Base-by-base conservation (phyloP, 2,888 invertebrate species). In the Nephrocerus scutellatus region DNA sequence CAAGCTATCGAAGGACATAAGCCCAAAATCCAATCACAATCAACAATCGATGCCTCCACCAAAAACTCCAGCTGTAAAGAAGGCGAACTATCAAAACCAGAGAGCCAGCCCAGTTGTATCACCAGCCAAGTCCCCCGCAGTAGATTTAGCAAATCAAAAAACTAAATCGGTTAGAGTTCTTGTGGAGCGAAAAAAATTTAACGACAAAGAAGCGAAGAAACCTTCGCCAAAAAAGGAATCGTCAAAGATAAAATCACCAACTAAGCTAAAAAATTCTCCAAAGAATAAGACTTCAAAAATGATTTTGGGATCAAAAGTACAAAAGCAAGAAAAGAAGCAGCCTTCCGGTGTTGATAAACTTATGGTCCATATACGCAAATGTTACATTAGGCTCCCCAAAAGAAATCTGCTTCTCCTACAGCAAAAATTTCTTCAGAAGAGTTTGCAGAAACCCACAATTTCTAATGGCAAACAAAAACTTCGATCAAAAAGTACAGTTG, bases 11-110 rank as follows among this genome's bases (percentile, higher is more conserved):
- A 16, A 7, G 19, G 20, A 5, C 18, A 5, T 41, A 39, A 36
- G 26, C 8, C 9, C 30, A 2, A 42, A 35, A 14, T n/a, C n/a
- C n/a, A n/a, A n/a, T n/a, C n/a, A n/a, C n/a, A 22, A 13, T 8
- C 46, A 48, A 9, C 48, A 49, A 22, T 52, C 52, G 7, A 29
- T 51, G 43, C 50, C 52, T 6, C 43, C 52, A 10, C 46, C 48
- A 0, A 34, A n/a, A 4, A 31, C 43, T 10, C 24, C 40, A 7
- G 28, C 38, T 18, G 28, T 29, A 19, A 30, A 30, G 4, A 48
- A 39, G 10, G 45, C 43, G 18, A n/a, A n/a, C n/a, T n/a, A 33
- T 31, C 6, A 32, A 42, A 34, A 23, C 18, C 15, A 14, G 30
- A 48, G 6, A 51, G 51, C 23, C 39, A 48, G 10, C 51, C 50